Percentiles rank a stretch among this genome's conserved stretches.
phyloP scores from a whole-genome alignment of 2,797 vertebrate genomes.

The Epinephelus awoara region DNA sequence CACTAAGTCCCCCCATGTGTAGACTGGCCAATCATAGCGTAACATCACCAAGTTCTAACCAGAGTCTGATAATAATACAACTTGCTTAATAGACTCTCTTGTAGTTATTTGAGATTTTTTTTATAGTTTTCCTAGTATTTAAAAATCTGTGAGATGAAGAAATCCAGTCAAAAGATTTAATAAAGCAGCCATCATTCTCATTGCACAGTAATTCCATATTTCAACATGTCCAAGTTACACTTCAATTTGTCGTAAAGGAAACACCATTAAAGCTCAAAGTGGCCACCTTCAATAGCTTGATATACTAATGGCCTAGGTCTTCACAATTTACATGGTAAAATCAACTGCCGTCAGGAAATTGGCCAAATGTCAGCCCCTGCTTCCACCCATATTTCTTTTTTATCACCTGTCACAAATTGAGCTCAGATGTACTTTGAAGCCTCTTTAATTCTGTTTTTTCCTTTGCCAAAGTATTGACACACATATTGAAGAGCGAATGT shows the following conservation, averaged over 20 bases:
- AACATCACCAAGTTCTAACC: too few relatives aligned
- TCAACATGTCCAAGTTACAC: slow-evolving; percentile 19
- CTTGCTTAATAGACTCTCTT: too few relatives aligned
- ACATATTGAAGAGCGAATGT: not conserved
- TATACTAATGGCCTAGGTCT: slow-evolving; percentile 34
- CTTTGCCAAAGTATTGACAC: slow-evolving; percentile 62
- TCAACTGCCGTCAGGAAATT: slow-evolving; percentile 42
- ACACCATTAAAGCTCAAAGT: slow-evolving; percentile 30
- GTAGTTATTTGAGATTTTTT: too few relatives aligned
- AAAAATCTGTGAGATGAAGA: not conserved
- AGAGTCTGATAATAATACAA: too few relatives aligned
- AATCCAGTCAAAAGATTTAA: not conserved
- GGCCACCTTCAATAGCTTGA: slow-evolving; percentile 36
- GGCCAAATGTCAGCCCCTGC: slow-evolving; percentile 27
- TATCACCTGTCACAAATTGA: slow-evolving; percentile 25
- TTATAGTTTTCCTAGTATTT: not conserved
- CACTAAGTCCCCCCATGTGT: too few relatives aligned
- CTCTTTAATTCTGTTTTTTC: slow-evolving; percentile 42
- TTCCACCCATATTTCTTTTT: slow-evolving; percentile 26
- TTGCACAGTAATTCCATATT: slow-evolving; percentile 10
- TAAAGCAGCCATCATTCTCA: slow-evolving; percentile 7
- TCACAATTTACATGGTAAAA: slow-evolving; percentile 32
- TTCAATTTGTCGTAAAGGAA: slow-evolving; percentile 21
- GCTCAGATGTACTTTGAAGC: slow-evolving; percentile 21
- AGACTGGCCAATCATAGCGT: too few relatives aligned